Conservation (phyloP, 2,113 vertebrate genomes). For the Phylloscopus whistleri region DNA sequence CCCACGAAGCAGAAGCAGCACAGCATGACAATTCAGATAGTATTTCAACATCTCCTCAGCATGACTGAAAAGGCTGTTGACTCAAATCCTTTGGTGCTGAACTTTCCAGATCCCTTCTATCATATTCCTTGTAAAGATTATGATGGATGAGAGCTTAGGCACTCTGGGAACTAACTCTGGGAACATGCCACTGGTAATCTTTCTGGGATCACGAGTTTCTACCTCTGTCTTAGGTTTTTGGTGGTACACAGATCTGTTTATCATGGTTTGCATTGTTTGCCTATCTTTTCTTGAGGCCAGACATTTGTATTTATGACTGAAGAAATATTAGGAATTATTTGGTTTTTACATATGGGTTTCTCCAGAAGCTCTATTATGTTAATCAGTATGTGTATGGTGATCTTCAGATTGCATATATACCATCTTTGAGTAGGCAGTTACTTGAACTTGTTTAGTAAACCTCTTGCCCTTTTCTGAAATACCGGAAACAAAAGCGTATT, state of each 20-base stretch:
- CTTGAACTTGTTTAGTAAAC: not conserved
- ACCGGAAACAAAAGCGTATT: not conserved
- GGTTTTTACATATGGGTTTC: not conserved
- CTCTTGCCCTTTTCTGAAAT: not conserved
- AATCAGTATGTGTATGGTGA: accelerated
- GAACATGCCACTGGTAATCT: not conserved
- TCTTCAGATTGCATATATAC: not conserved
- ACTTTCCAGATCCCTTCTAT: not conserved
- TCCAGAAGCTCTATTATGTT: not conserved
- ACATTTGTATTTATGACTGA: not conserved
- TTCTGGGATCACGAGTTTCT: not conserved
- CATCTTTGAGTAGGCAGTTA: not conserved
- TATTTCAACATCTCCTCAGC: not conserved
- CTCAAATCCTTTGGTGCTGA: not conserved
- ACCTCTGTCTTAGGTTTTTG: not conserved
- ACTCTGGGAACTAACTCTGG: not conserved
- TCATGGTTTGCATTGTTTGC: not conserved
- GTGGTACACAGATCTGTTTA: not conserved
- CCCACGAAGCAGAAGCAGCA: not conserved
- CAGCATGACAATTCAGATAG: not conserved
- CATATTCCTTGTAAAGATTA: not conserved
- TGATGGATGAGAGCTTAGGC: not conserved
- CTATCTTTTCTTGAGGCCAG: not conserved
- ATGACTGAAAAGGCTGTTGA: not conserved
- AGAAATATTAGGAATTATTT: not conserved